Conservation (phyloP, 2,113 vertebrate genomes). For the Chloroceryle aenea region DNA sequence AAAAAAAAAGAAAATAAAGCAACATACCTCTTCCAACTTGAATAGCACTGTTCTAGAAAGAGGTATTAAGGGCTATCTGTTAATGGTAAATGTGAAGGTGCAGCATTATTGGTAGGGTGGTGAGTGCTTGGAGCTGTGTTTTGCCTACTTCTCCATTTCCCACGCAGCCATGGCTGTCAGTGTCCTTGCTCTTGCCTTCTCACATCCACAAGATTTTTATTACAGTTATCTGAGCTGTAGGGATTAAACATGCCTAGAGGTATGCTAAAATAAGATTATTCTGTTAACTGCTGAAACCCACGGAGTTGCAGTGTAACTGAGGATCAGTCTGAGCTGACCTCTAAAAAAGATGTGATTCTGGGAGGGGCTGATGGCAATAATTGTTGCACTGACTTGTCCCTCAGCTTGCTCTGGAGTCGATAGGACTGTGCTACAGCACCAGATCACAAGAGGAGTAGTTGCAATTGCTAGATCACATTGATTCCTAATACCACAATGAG, state of each 20-base stretch:
- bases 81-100: neutral
- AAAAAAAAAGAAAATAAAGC: neutral
- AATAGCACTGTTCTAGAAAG: neutral
- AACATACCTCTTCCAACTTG: neutral
- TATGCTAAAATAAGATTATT: neutral
- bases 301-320: neutral
- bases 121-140: neutral
- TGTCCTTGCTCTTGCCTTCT: neutral
- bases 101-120: neutral
- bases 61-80: neutral
- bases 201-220: neutral
- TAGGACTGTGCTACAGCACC: neutral
- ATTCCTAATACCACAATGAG: neutral
- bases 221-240: neutral
- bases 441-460: neutral
- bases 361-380: neutral
- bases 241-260: neutral
- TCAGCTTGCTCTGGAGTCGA: neutral
- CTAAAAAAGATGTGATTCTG: neutral
- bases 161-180: neutral
- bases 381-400: neutral
- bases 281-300: neutral
- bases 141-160: neutral
- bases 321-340: neutral
- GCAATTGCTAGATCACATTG: neutral